Percentiles rank a stretch among this genome's conserved stretches.
Conservation (phyloP, 2,797 vertebrate species). For the Schizothorax lantsangensis region DNA sequence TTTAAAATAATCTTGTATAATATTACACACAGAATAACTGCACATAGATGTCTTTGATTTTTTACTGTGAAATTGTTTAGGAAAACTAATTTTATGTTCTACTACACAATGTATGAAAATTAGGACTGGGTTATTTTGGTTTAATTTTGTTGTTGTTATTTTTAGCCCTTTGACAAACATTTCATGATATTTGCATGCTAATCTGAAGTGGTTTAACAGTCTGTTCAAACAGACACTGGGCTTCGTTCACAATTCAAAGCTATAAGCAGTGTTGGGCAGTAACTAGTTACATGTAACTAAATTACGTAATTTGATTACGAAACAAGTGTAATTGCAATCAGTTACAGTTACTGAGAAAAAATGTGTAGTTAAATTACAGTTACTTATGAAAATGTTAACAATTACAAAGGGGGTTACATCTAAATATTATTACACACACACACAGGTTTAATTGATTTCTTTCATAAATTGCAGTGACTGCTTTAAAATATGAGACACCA, state of each 20-base stretch:
- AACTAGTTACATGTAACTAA: no score
- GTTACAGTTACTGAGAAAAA: neutral
- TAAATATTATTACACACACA: no score
- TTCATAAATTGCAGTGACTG: no score
- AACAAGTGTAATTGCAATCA: neutral
- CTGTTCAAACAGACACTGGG: neutral
- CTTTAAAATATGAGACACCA: no score
- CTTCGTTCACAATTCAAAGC: neutral
- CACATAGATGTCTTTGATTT: neutral
- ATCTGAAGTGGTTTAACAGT: neutral
- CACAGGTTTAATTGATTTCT: no score
- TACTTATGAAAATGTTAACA: no score
- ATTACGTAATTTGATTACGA: no score
- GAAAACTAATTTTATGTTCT: neutral
- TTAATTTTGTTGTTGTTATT: neutral
- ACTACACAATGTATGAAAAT: neutral
- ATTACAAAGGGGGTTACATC: no score
- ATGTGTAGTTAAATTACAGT: no score
- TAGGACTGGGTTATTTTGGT: neutral
- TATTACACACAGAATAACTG: neutral
- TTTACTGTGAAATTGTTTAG: neutral
- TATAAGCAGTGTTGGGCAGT: neutral
- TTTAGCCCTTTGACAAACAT: neutral
- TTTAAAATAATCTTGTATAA: neutral
- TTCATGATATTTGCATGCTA: neutral